Conservation (phyloP, 2,888 invertebrate genomes). For the Muscina levida region DNA sequence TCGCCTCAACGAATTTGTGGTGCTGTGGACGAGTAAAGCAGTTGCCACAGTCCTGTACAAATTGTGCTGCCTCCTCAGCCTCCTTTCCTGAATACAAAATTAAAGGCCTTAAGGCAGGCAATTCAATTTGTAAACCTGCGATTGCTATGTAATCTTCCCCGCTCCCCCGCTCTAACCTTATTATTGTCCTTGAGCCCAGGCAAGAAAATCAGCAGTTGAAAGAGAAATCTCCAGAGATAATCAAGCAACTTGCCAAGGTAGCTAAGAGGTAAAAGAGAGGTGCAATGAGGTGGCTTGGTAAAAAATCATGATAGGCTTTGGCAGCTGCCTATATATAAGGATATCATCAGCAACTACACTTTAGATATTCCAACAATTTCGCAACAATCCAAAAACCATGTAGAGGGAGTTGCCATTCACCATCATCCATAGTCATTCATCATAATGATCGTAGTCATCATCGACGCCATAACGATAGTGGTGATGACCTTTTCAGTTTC, state of each 20-base stretch:
- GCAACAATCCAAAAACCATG: too few species aligned
- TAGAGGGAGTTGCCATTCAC: too few species aligned
- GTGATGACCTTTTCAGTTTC: too few species aligned
- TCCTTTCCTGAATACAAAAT: constrained; percentile 3
- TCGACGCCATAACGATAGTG: too few species aligned
- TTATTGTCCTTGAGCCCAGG: too few species aligned
- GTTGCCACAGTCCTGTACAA: not conserved
- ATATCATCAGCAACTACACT: not conserved
- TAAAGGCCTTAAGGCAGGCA: constrained; percentile 22
- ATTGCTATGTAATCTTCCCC: not conserved
- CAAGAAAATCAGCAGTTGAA: too few species aligned
- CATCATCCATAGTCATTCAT: too few species aligned
- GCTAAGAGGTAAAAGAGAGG: not conserved
- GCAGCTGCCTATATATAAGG: not conserved
- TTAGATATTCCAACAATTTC: too few species aligned
- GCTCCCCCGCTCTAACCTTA: not conserved
- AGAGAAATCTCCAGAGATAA: not conserved
- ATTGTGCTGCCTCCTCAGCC: not conserved
- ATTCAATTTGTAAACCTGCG: constrained; percentile 5
- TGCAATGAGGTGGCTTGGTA: not conserved
- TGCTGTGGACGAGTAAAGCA: too few species aligned
- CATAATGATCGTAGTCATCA: too few species aligned
- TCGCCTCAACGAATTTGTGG: not conserved
- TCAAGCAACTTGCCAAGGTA: constrained; percentile 11
- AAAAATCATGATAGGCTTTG: constrained; percentile 5